These are phyloP conservation scores for Troides helena DNA, from an alignment of 2,888 invertebrate species.

Conservation along the genomic window DNA sequence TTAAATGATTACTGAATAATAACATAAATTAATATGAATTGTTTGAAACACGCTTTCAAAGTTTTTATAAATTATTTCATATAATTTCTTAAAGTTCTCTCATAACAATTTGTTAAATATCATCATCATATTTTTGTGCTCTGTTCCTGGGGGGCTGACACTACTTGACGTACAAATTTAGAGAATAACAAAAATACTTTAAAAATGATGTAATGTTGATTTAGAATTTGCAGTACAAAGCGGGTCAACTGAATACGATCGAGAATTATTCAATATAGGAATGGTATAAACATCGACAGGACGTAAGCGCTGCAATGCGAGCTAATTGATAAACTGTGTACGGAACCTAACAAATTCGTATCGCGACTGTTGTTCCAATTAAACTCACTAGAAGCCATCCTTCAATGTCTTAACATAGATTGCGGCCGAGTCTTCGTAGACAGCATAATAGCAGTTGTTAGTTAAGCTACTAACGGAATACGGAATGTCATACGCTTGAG, in stretches of 20 bases:
- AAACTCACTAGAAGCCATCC: constrained; percentile 55
- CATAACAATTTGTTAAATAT: too few relatives aligned
- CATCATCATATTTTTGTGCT: too few relatives aligned
- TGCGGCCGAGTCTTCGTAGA: constrained; percentile 12
- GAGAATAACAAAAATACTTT: background rate
- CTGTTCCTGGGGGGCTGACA: too few relatives aligned
- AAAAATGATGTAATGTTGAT: background rate
- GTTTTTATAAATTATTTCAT: too few relatives aligned
- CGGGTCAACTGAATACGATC: constrained; percentile 34
- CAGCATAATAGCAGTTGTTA: constrained; percentile 20
- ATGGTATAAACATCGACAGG: constrained; percentile 58
- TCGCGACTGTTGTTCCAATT: constrained; percentile 59
- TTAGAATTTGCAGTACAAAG: constrained; percentile 13
- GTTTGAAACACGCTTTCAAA: too few relatives aligned
- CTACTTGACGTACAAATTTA: too few relatives aligned
- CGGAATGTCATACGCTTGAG: constrained; percentile 11
- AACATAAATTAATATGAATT: too few relatives aligned
- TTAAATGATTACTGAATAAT: too few relatives aligned
- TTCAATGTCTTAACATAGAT: constrained; percentile 31
- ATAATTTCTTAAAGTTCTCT: too few relatives aligned
- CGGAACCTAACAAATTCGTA: constrained; percentile 46
- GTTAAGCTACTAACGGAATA: constrained; percentile 1
- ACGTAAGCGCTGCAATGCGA: constrained; percentile 53
- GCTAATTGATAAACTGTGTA: constrained; percentile 65
- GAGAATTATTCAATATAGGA: constrained; percentile 57